Conservation (phyloP, 2,797 vertebrate species). For the Thripadectes ignobilis region DNA sequence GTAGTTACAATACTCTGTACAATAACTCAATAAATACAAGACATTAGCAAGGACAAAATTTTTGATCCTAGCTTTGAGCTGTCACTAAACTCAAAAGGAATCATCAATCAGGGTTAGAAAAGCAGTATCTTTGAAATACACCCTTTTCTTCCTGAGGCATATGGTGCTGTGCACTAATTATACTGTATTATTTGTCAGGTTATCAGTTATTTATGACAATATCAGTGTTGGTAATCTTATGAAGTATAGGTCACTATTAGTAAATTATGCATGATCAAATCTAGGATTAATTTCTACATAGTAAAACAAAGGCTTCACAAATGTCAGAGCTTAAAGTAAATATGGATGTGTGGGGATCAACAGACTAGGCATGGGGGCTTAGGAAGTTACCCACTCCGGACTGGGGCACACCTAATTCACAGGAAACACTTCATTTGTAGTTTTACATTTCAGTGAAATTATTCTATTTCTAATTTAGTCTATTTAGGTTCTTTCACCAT, state of each 20-base stretch:
- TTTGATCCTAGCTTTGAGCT: neutral
- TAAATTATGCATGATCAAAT: neutral
- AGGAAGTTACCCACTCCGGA: neutral
- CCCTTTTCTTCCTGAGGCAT: neutral
- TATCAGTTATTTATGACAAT: neutral
- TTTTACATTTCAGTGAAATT: neutral
- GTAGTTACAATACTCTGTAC: neutral
- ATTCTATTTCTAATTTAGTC: neutral
- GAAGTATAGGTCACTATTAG: neutral
- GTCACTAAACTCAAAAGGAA: conserved; percentile 9
- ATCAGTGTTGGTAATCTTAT: neutral
- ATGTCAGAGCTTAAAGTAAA: neutral
- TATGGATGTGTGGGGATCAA: neutral
- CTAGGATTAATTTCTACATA: neutral
- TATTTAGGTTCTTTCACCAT: neutral
- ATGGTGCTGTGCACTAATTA: neutral
- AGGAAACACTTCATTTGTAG: neutral
- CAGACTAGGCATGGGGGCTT: neutral
- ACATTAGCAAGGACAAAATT: neutral
- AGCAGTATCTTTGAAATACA: neutral
- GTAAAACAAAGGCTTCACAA: neutral
- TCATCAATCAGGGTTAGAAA: neutral
- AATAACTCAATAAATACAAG: neutral
- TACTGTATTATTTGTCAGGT: neutral
- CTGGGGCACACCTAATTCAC: neutral